phyloP scores from a whole-genome alignment of 2,888 invertebrate genomes.

The Acrobasis suavella region DNA sequence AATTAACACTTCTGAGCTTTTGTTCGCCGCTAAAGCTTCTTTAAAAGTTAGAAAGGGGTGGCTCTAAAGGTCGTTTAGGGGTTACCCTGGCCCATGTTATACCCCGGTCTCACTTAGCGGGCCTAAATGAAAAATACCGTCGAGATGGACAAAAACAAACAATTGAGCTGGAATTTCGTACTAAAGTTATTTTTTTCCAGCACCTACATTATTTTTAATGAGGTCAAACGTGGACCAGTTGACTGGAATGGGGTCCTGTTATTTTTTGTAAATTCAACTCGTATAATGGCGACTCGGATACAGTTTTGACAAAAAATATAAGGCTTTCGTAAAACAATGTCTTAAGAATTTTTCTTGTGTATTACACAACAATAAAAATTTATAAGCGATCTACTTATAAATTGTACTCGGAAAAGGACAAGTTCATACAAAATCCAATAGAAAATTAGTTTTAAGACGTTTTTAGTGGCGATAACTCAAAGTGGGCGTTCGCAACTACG shows the following conservation, averaged over 20 bases:
- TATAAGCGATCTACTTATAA: too few relatives aligned
- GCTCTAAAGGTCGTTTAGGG: slow-evolving; percentile 27
- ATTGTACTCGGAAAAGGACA: too few relatives aligned
- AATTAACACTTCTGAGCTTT: slow-evolving; percentile 25
- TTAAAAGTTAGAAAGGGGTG: slow-evolving; percentile 30
- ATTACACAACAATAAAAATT: too few relatives aligned
- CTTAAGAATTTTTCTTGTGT: too few relatives aligned
- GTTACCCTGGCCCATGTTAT: slow-evolving; percentile 19
- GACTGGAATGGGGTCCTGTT: not conserved
- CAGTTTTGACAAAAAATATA: not conserved
- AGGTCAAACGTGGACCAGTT: not conserved
- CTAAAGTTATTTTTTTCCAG: slow-evolving; percentile 14
- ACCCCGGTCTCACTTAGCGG: slow-evolving; percentile 24
- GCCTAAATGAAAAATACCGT: slow-evolving; percentile 14
- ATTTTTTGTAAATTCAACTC: not conserved
- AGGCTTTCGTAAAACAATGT: not conserved
- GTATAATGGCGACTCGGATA: not conserved
- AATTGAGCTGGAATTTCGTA: slow-evolving; percentile 4
- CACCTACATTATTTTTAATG: slow-evolving; percentile 14
- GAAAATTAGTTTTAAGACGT: too few relatives aligned
- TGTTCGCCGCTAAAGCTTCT: slow-evolving; percentile 32
- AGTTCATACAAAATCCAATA: too few relatives aligned
- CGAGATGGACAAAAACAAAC: slow-evolving; percentile 13
- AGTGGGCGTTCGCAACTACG: too few relatives aligned
- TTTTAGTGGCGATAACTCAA: too few relatives aligned